A percentile compares a stretch with the other conserved stretches of the same genome.
These are phyloP conservation scores for Hypocryptadius cinnamomeus DNA, from an alignment of 2,113 vertebrate genomes.

Conservation along the genomic window DNA sequence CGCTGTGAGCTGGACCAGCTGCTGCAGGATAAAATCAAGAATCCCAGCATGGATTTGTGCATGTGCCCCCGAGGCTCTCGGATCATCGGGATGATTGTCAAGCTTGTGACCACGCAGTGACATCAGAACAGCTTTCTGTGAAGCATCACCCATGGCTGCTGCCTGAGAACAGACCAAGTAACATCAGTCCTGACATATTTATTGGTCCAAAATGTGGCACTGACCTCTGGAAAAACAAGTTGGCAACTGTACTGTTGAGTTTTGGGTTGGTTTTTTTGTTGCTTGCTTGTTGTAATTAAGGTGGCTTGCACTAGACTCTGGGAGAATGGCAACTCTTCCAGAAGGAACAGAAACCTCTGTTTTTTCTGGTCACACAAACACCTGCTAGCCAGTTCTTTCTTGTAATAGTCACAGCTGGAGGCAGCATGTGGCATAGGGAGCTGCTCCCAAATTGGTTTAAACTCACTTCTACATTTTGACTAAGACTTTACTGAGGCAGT, in stretches of 20 bases:
- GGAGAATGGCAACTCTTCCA: neutral
- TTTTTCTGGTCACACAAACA: neutral
- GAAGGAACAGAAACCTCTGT: neutral
- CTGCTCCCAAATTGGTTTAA: neutral
- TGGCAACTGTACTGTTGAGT: neutral
- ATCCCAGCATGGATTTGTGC: slow-evolving; percentile 88
- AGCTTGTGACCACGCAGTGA: slow-evolving; percentile 90
- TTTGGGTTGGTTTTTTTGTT: neutral
- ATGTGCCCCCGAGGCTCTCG: slow-evolving; percentile 88
- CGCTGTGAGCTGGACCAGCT: slow-evolving; percentile 91
- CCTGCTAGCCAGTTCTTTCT: neutral
- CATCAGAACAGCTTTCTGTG: neutral
- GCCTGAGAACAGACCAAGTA: neutral
- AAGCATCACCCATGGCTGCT: neutral
- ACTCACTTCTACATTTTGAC: neutral
- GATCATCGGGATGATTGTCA: slow-evolving; percentile 93
- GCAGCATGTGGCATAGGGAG: neutral
- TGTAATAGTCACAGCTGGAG: neutral
- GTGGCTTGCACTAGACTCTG: neutral
- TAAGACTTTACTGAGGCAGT: neutral
- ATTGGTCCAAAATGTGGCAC: accelerated
- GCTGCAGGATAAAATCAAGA: slow-evolving; percentile 93
- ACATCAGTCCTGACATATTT: neutral
- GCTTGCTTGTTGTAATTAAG: neutral
- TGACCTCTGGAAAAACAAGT: neutral